Base-by-base conservation (phyloP, 2,797 vertebrate species). In the Paramormyrops hopkinsi region DNA sequence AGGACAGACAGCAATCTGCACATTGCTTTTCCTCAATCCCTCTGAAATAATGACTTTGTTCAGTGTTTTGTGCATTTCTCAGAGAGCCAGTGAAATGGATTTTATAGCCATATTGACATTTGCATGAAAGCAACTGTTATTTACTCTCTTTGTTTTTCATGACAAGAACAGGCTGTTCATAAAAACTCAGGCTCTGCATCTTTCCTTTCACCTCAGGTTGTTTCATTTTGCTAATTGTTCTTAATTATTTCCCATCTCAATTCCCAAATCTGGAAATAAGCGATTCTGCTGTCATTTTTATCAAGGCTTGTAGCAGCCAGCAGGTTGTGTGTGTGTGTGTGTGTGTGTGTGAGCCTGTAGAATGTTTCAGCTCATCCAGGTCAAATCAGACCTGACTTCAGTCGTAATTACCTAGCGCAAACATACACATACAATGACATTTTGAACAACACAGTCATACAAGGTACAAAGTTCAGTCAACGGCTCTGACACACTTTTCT, bases 381-480 rank as follows among this genome's bases (percentile, higher is more conserved):
- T 59, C 44, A 62, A 50, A 33, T 59, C n/a, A 59, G 29, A 65
- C 59, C 59, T 65, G 59, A 65, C 59, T 65, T 65, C 59, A 65
- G 37, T 19, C 1, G 3, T 48, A 29, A 48, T 85, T 51, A 29
- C n/a, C 44, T 11, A 85, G 3, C 37, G 1, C 29, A n/a, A 14
- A 87, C 29, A 65, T 44, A 59, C 22, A 29, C 33, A 17, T 76
- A 19, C 69, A 37, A 73, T 62, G 48, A 56, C 14, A 25, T 86
- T 51, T n/a, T 9, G 29, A 33, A 56, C 37, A 87, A 50, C 29
- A 37, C 41, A 59, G 86, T n/a, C 3, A 89, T 29, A 87, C 8
- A 90, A 90, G 53, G 89, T 83, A 41, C 84, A 89, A 89, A 87
- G 88, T 90, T 41, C 51, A 62, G 88, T 82, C 48, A 76, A 6